phyloP scores from a whole-genome alignment of 2,113 vertebrate genomes.

The Scopus umbretta region DNA sequence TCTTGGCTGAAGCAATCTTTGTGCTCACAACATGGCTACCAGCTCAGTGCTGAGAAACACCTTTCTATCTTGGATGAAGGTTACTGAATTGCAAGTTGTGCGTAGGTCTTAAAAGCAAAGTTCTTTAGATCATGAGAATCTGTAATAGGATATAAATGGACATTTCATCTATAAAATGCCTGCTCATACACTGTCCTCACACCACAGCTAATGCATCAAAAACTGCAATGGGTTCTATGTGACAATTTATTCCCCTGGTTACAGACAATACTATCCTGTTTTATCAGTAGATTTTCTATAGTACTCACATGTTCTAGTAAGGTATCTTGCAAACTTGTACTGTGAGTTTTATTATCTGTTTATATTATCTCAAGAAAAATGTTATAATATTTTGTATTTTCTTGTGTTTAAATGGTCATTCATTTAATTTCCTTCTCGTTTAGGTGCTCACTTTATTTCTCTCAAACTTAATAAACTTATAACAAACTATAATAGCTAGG shows the following conservation, averaged over 20 bases:
- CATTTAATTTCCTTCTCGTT: background rate
- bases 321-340: background rate
- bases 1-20: background rate
- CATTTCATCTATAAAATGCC: constrained; percentile 41
- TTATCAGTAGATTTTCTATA: constrained; percentile 12
- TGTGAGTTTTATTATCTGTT: background rate
- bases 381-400: background rate
- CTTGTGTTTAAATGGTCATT: background rate
- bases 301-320: background rate
- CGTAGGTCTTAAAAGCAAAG: constrained; percentile 26
- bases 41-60: background rate
- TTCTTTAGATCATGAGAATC: constrained; percentile 31
- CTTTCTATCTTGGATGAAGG: background rate
- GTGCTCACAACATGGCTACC: background rate
- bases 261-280: constrained; percentile 31
- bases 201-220: constrained; percentile 52
- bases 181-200: constrained; percentile 6
- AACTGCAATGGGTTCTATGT: constrained; percentile 36
- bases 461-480: background rate
- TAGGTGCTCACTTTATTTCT: background rate
- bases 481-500: background rate
- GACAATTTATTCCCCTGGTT: constrained; percentile 49
- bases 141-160: constrained; percentile 40
- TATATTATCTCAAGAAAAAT: constrained; percentile 10
- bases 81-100: background rate